phyloP scores from a whole-genome alignment of 2,888 invertebrate genomes.

The Epinotia brunnichana region DNA sequence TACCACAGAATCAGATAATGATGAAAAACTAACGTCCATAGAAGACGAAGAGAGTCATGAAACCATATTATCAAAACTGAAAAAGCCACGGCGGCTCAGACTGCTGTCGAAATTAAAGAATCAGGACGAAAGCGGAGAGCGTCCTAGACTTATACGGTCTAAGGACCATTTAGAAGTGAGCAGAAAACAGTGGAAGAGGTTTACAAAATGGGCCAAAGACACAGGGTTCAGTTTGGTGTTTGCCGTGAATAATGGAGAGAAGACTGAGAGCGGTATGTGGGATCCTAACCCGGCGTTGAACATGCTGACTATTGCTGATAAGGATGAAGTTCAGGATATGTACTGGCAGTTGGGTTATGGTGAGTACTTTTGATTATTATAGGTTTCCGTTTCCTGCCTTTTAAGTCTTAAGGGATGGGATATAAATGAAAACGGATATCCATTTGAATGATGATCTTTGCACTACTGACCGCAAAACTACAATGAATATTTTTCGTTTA shows the following conservation, averaged over 20 bases:
- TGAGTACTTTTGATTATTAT: constrained; percentile 59
- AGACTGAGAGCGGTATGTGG: constrained; percentile 83
- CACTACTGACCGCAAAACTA: no score
- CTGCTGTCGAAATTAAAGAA: background rate
- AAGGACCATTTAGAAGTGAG: constrained; percentile 54
- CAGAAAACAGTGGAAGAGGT: constrained; percentile 66
- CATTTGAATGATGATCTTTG: no score
- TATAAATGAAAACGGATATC: no score
- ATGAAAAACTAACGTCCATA: background rate
- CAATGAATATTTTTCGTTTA: no score
- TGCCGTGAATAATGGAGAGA: constrained; percentile 85
- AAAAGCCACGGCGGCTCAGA: background rate
- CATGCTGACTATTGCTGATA: constrained; percentile 87
- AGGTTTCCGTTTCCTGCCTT: no score
- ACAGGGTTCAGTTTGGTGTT: constrained; percentile 87
- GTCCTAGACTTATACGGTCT: constrained; percentile 24
- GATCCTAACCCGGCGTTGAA: constrained; percentile 86
- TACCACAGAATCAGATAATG: background rate
- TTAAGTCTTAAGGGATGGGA: no score
- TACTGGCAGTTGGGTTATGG: constrained; percentile 91
- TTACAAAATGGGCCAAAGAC: constrained; percentile 78
- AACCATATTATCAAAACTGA: constrained; percentile 23
- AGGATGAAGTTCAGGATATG: constrained; percentile 84
- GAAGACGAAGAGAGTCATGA: constrained; percentile 19
- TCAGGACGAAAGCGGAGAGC: constrained; percentile 3